phyloP scores from a whole-genome alignment of 2,113 vertebrate genomes.

The Sterrhoptilus dennistouni region DNA sequence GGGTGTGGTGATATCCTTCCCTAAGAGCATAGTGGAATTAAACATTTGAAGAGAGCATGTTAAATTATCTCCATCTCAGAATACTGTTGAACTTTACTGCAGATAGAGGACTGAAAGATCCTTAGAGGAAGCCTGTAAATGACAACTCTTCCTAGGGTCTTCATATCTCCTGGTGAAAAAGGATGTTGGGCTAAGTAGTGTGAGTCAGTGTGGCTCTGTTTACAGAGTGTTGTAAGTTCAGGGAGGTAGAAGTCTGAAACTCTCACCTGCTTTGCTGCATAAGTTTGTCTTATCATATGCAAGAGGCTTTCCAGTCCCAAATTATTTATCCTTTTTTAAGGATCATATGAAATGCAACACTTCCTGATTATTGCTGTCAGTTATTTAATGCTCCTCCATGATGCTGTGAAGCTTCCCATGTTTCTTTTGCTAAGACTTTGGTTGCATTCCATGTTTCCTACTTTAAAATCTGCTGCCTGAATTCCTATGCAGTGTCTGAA shows the following conservation, averaged over 20 bases:
- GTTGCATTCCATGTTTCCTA: not conserved
- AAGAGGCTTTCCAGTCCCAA: not conserved
- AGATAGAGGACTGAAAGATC: not conserved
- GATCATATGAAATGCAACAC: not conserved
- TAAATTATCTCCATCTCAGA: not conserved
- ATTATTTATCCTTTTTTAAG: not conserved
- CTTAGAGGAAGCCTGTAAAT: not conserved
- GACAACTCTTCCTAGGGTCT: not conserved
- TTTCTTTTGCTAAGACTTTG: not conserved
- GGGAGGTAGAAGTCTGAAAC: not conserved
- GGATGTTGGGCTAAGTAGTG: not conserved
- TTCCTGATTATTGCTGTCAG: not conserved
- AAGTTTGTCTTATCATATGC: not conserved
- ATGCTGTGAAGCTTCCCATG: not conserved
- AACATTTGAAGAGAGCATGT: not conserved
- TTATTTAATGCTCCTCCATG: not conserved
- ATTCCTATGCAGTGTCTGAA: not conserved
- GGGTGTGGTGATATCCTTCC: not conserved
- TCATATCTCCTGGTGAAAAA: fast-evolving
- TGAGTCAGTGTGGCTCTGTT: not conserved
- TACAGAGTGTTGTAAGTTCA: not conserved
- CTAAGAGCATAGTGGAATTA: not conserved
- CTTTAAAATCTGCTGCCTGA: not conserved
- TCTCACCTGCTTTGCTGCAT: fast-evolving
- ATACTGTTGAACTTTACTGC: not conserved